Conservation (phyloP, 2,888 invertebrate species). For the Calliphora vomitoria region DNA sequence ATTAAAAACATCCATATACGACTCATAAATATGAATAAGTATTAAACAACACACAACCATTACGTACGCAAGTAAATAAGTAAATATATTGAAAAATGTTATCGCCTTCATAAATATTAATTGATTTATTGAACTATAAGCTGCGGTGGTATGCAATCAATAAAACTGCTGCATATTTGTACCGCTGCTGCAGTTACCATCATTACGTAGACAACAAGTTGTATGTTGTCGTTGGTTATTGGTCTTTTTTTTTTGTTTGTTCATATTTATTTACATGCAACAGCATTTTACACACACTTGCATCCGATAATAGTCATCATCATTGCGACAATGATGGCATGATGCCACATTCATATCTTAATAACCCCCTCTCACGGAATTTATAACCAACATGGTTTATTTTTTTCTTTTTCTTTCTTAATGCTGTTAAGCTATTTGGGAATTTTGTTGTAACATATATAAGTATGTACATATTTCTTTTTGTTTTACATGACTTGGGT, state of each 20-base stretch:
- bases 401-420: not conserved
- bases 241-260: slow-evolving; percentile 13
- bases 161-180: slow-evolving; percentile 57
- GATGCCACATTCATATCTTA: slow-evolving; percentile 52
- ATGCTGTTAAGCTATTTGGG: slow-evolving; percentile 9
- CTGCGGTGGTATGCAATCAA: slow-evolving; percentile 65
- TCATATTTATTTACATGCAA: slow-evolving; percentile 39
- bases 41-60: slow-evolving; percentile 2
- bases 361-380: slow-evolving; percentile 29
- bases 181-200: slow-evolving; percentile 10
- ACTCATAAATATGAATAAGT: slow-evolving; percentile 32
- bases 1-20: not conserved
- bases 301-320: slow-evolving; percentile 38
- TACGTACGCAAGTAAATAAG: slow-evolving; percentile 28
- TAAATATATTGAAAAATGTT: slow-evolving; percentile 65
- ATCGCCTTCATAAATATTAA: slow-evolving; percentile 77
- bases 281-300: slow-evolving; percentile 13
- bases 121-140: slow-evolving; percentile 77
- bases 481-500: not conserved
- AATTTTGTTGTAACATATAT: not conserved
- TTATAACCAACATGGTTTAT: slow-evolving; percentile 9
- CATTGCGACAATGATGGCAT: slow-evolving; percentile 38
- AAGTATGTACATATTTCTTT: too few relatives aligned
- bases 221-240: slow-evolving; percentile 48
- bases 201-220: slow-evolving; percentile 60